A percentile compares a stretch with the other conserved stretches of the same genome.
phyloP scores from a whole-genome alignment of 1,140 invertebrate species.

The Archivesica marissinica region DNA sequence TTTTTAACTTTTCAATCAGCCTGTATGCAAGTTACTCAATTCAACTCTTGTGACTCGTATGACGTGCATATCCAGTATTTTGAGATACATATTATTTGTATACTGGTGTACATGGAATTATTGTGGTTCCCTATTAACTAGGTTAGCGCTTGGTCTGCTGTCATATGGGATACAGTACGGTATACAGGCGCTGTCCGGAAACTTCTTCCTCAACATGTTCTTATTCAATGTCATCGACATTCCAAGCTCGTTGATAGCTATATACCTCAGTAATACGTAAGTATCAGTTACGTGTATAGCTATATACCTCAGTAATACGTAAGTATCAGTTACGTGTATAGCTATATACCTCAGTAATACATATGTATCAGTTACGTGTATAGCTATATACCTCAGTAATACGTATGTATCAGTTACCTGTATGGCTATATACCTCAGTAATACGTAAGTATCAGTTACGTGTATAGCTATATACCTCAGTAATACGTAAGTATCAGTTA shows the following conservation, averaged over 20 bases:
- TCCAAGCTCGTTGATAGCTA: constrained; percentile 22
- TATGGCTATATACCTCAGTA: too few relatives aligned
- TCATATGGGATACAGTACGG: constrained; percentile 57
- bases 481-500: too few relatives aligned
- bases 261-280: constrained; percentile 24
- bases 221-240: constrained; percentile 38
- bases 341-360: not conserved
- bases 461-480: not conserved
- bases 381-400: not conserved
- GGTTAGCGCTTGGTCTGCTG: constrained; percentile 47
- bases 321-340: not conserved
- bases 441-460: constrained; percentile 3
- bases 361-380: constrained; percentile 14
- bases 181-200: constrained; percentile 45
- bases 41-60: too few relatives aligned
- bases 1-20: too few relatives aligned
- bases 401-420: too few relatives aligned
- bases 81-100: too few relatives aligned
- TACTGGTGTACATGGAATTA: not conserved
- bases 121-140: not conserved
- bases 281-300: constrained; percentile 5
- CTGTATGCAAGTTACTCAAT: too few relatives aligned
- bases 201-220: constrained; percentile 44
- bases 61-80: too few relatives aligned
- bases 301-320: not conserved